Percentiles rank a stretch among this genome's conserved stretches.
Conservation (phyloP, 1,140 invertebrate species). For the Teleogryllus occipitalis region DNA sequence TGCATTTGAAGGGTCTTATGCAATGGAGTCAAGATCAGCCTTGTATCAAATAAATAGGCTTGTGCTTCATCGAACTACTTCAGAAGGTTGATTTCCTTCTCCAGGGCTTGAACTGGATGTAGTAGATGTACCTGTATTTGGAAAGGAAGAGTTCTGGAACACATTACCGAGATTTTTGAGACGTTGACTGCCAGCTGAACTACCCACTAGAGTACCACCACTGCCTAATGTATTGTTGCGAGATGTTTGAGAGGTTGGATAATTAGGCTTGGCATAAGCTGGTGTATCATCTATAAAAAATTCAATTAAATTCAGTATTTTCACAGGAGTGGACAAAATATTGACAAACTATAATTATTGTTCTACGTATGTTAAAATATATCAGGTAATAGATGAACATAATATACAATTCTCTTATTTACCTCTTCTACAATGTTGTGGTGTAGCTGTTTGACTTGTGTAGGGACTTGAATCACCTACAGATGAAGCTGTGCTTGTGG, state of each 20-base stretch:
- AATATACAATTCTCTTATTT: neutral
- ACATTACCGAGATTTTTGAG: neutral
- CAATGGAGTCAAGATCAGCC: no score
- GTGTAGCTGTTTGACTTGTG: neutral
- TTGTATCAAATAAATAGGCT: no score
- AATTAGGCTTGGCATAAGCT: slow-evolving; percentile 18
- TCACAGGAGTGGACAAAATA: no score
- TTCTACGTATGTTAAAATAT: no score
- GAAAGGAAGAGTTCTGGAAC: neutral
- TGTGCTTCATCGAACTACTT: neutral
- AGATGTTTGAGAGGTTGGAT: slow-evolving; percentile 17
- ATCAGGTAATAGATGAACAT: neutral
- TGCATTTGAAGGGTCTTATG: no score
- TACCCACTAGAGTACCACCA: neutral
- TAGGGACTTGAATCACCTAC: neutral
- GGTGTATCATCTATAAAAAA: slow-evolving; percentile 14
- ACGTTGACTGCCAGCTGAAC: neutral
- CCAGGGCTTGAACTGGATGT: slow-evolving; percentile 8
- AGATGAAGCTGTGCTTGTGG: neutral
- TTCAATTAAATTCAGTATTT: no score
- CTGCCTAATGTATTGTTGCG: slow-evolving; percentile 11
- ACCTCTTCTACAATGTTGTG: neutral
- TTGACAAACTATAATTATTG: no score
- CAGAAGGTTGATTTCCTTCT: neutral
- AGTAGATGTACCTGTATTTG: neutral